Evolutionary conservation across 2,888 invertebrate species (phyloP).

Genomic region (Sphinx pinastri): DNA sequence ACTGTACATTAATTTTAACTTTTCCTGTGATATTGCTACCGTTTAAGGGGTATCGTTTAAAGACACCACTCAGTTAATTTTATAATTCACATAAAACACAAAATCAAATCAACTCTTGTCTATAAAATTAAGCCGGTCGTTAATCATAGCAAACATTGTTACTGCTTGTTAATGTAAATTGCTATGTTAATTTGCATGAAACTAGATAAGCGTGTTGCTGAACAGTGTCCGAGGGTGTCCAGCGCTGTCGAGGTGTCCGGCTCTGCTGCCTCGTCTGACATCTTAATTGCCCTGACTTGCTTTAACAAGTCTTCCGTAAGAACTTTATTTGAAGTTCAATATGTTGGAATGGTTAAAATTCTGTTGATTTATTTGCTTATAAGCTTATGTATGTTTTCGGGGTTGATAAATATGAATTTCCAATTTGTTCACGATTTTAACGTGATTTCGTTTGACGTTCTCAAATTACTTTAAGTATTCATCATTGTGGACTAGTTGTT

Average conservation of each 20-base stretch:
- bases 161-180: conserved; percentile 28
- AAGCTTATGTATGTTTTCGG: too few relatives aligned
- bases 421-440: too few relatives aligned
- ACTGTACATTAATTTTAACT: too few relatives aligned
- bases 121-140: conserved; percentile 2
- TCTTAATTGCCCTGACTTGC: conserved; percentile 48
- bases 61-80: too few relatives aligned
- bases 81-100: neutral
- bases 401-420: too few relatives aligned
- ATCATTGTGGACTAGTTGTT: too few relatives aligned
- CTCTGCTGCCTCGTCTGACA: conserved; percentile 42
- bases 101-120: neutral
- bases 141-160: conserved; percentile 23
- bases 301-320: neutral
- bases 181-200: conserved; percentile 20
- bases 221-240: conserved; percentile 4
- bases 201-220: conserved; percentile 27
- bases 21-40: too few relatives aligned
- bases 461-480: too few relatives aligned
- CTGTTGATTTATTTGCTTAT: too few relatives aligned
- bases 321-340: neutral
- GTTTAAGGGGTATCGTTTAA: too few relatives aligned
- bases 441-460: too few relatives aligned
- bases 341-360: neutral
- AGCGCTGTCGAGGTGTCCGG: conserved; percentile 40